These are phyloP conservation scores for Myotis findleyi DNA, from an alignment of 2,797 vertebrate species.

Conservation along the genomic window DNA sequence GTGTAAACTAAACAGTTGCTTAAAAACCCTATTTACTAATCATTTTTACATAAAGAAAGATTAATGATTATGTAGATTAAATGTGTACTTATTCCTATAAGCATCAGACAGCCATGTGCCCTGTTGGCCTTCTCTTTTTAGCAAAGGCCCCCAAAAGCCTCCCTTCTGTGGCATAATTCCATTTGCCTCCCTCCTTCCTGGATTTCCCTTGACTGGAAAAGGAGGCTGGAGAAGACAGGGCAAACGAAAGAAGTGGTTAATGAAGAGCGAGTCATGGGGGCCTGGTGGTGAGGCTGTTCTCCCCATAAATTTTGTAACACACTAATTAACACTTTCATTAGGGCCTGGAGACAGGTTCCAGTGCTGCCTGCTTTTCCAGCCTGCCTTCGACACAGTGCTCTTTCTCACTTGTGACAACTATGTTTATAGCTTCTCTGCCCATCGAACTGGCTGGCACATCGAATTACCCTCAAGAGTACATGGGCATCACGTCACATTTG, in stretches of 20 bases:
- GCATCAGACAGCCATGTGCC: conserved; percentile 82
- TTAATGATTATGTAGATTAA: conserved; percentile 89
- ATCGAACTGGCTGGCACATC: conserved; percentile 92
- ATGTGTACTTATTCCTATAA: conserved; percentile 87
- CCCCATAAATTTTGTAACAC: conserved; percentile 84
- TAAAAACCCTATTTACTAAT: conserved; percentile 90
- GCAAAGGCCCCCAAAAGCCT: conserved; percentile 42
- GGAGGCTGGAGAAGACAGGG: background rate
- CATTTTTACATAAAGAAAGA: conserved; percentile 90
- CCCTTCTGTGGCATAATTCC: background rate
- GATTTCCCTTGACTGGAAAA: conserved; percentile 12
- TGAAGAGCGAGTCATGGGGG: conserved; percentile 76
- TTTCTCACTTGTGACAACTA: conserved; percentile 91
- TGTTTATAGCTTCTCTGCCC: conserved; percentile 92
- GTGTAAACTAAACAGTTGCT: conserved; percentile 90
- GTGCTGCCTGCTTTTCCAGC: conserved; percentile 81
- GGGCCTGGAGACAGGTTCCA: conserved; percentile 84
- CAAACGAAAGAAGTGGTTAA: conserved; percentile 82
- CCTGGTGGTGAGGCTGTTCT: conserved; percentile 79
- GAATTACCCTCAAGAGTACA: conserved; percentile 95
- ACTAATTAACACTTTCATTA: conserved; percentile 90
- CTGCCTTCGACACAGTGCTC: conserved; percentile 86
- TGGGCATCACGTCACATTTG: conserved; percentile 95
- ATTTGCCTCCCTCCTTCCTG: conserved; percentile 15
- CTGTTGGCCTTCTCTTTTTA: conserved; percentile 72